Evolutionary conservation across 2,888 invertebrate species (phyloP).

Genomic region (Drosophila hamatofila): DNA sequence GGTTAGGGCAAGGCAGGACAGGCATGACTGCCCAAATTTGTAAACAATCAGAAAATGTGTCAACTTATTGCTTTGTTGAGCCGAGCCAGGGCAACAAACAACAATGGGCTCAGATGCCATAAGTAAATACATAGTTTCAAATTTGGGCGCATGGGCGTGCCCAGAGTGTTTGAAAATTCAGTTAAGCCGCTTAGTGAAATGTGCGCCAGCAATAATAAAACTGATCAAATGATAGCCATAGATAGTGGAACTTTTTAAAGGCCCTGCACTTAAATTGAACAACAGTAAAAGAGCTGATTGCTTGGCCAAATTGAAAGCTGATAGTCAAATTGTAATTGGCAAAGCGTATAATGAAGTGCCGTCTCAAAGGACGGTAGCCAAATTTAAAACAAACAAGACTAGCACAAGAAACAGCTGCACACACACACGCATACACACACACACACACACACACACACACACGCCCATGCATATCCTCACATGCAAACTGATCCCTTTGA

Average conservation of each 20-base stretch:
- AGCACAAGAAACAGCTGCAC: conserved; percentile 24
- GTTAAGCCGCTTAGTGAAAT: conserved; percentile 76
- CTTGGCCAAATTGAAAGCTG: conserved; percentile 22
- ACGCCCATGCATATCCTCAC: too few relatives aligned
- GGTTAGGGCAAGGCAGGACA: conserved; percentile 1
- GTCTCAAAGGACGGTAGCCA: conserved; percentile 49
- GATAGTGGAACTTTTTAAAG: conserved; percentile 63
- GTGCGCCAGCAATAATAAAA: conserved; percentile 66
- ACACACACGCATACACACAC: conserved; percentile 15
- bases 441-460: conserved; percentile 23
- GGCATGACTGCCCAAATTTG: conserved; percentile 74
- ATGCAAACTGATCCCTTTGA: conserved; percentile 56
- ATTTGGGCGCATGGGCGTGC: conserved; percentile 40
- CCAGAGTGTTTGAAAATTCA: conserved; percentile 60
- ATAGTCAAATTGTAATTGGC: conserved; percentile 58
- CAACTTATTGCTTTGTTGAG: conserved; percentile 69
- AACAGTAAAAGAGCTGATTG: conserved; percentile 19
- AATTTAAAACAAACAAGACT: conserved; percentile 52
- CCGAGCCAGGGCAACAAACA: conserved; percentile 37
- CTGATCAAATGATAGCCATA: conserved; percentile 56
- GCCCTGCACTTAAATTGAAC: conserved; percentile 48
- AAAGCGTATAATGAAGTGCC: conserved; percentile 68
- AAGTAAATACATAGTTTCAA: conserved; percentile 79
- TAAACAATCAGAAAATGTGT: conserved; percentile 79
- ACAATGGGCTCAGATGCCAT: conserved; percentile 71